These are phyloP conservation scores for Puma concolor DNA, from an alignment of 2,113 vertebrate genomes.

Conservation along the genomic window DNA sequence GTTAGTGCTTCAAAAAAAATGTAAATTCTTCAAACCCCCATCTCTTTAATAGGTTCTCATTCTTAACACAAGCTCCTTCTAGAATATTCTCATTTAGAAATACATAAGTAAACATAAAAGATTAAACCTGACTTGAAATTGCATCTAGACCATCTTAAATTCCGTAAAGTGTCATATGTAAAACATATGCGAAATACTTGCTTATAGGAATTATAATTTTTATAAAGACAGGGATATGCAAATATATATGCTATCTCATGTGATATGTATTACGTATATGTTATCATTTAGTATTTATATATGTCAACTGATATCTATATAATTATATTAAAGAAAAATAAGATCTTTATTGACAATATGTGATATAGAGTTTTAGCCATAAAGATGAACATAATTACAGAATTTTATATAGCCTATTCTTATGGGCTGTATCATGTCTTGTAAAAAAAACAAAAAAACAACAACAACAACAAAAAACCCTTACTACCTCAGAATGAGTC, in stretches of 20 bases:
- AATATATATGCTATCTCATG: background rate
- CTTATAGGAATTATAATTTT: background rate
- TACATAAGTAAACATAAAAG: background rate
- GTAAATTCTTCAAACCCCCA: background rate
- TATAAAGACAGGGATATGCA: background rate
- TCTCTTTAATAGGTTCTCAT: background rate
- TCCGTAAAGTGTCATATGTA: background rate
- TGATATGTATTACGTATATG: background rate
- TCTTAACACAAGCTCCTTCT: background rate
- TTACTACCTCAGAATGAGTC: background rate
- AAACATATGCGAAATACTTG: background rate
- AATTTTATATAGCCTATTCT: background rate
- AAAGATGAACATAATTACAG: background rate
- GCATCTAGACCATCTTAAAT: background rate
- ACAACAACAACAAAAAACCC: background rate
- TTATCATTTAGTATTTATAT: too few relatives aligned
- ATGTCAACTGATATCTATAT: background rate
- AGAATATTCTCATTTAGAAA: constrained; percentile 6
- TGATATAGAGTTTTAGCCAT: background rate
- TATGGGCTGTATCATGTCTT: background rate
- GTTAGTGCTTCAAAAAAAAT: background rate
- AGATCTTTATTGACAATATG: background rate
- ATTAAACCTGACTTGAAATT: background rate
- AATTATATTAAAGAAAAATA: background rate
- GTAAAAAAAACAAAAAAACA: background rate